Evolutionary conservation across 2,113 vertebrate species (phyloP), one percentile per base, ranked within the genome.

Genomic region (Thunnus maccoyii): DNA sequence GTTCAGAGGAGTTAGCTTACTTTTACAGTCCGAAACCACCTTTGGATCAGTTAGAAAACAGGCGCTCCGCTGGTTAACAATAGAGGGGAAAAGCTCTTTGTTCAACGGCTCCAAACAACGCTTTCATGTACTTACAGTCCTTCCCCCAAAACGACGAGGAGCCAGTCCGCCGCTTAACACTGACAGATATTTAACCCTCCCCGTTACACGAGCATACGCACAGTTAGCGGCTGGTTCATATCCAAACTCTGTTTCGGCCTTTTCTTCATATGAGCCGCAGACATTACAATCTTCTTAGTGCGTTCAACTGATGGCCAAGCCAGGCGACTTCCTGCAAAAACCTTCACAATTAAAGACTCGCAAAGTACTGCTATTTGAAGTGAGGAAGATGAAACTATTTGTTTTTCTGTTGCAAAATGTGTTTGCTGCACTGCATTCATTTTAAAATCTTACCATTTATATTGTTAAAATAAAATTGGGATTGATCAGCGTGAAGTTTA

Each of bases 31-130:
- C 11, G 54, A 65, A 76, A 30, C 32, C 72, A 3, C 52, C 63
- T 72, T 61, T 25, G 75, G 56, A 1, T 32, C 4, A 44, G 76
- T 79, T 20, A 36, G 76, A 30, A 44, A 82, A 48, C 76, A 70
- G 78, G 78, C 83, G 83, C 67, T 22, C 57, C 25, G 55, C 62
- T 61, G 64, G n/a, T 41, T 46, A 82, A 91, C 91, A 90, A 93
- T 89, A 64, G 81, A 78, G 79, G 80, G 81, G 87, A 79, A 60
- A 52, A 77, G 84, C 80, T 91, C 90, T 93, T 92, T 93, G 90
- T 93, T 89, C 86, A 14, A 0, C 75, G 80, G 75, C 73, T 87
- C 76, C 79, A 54, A 76, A 78, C 86, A 86, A 20, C 82, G 84
- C 80, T 52, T 51, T 58, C 85, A 83, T 81, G 83, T 60, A 84